phyloP scores from a whole-genome alignment of 2,888 invertebrate genomes.

The Thymelicus lineola region DNA sequence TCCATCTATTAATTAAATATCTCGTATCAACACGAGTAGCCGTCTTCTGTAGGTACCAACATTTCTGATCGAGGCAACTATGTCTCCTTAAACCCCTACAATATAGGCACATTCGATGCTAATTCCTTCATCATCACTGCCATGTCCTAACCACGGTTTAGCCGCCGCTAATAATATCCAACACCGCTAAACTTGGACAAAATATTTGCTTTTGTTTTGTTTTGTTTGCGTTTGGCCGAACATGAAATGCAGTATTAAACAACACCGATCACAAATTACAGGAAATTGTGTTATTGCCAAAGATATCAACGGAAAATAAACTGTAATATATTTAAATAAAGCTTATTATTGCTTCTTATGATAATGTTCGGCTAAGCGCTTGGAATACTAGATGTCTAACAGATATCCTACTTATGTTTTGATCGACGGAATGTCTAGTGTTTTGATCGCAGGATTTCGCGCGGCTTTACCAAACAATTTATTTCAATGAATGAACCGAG shows the following conservation, averaged over 20 bases:
- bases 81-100: slow-evolving; percentile 8
- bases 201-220: slow-evolving; percentile 63
- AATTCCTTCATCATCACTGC: slow-evolving; percentile 45
- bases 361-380: slow-evolving; percentile 40
- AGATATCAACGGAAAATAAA: slow-evolving; percentile 35
- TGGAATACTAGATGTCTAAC: slow-evolving; percentile 58
- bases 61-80: slow-evolving; percentile 6
- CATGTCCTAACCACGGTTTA: slow-evolving; percentile 45
- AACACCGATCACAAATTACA: slow-evolving; percentile 66
- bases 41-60: background rate
- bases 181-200: slow-evolving; percentile 52
- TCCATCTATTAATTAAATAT: background rate
- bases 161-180: slow-evolving; percentile 11
- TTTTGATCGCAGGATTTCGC: slow-evolving; percentile 71
- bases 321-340: slow-evolving; percentile 50
- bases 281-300: slow-evolving; percentile 58
- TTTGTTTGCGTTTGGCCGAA: too few species aligned
- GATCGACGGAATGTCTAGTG: slow-evolving; percentile 68
- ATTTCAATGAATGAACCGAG: slow-evolving; percentile 63
- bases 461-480: slow-evolving; percentile 61
- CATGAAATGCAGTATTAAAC: slow-evolving; percentile 62
- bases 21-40: background rate
- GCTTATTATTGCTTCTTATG: slow-evolving; percentile 52
- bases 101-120: slow-evolving; percentile 2
- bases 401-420: slow-evolving; percentile 71